These are phyloP conservation scores for Pyrochroa serraticornis DNA, from an alignment of 2,888 invertebrate genomes.

Conservation along the genomic window DNA sequence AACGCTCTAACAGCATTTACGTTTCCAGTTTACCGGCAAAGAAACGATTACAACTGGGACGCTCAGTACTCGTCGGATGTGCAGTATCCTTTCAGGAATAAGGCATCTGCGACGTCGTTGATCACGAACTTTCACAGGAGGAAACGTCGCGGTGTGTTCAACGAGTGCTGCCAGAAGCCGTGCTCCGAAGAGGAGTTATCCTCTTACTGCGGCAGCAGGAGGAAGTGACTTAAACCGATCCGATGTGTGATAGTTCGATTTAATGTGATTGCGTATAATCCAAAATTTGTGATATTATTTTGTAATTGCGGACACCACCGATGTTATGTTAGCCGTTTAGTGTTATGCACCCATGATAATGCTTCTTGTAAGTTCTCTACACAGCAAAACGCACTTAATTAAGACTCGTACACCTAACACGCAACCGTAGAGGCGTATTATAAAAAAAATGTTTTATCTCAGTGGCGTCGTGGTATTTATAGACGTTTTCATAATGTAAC, in stretches of 20 bases:
- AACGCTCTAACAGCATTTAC: neutral
- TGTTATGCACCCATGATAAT: neutral
- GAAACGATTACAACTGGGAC: constrained; percentile 21
- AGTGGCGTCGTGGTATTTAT: neutral
- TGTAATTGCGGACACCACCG: neutral
- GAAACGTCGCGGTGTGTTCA: constrained; percentile 47
- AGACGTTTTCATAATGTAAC: constrained; percentile 6
- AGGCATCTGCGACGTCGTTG: constrained; percentile 40
- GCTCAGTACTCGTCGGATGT: constrained; percentile 47
- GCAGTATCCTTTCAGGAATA: constrained; percentile 41
- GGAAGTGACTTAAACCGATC: constrained; percentile 9
- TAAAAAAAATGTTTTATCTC: neutral
- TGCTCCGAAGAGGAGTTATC: constrained; percentile 48
- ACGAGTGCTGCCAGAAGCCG: constrained; percentile 52
- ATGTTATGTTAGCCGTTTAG: neutral
- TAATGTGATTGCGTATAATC: constrained; percentile 4
- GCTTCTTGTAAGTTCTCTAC: neutral
- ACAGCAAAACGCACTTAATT: neutral
- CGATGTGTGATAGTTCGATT: neutral
- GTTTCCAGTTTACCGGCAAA: constrained; percentile 30
- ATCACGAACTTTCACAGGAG: constrained; percentile 40
- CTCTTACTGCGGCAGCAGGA: constrained; percentile 43
- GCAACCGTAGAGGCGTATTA: neutral
- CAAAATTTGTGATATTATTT: constrained; percentile 7
- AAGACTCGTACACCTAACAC: neutral